These are phyloP conservation scores for Acrocephalus arundinaceus DNA, from an alignment of 2,113 vertebrate genomes.

Conservation along the genomic window DNA sequence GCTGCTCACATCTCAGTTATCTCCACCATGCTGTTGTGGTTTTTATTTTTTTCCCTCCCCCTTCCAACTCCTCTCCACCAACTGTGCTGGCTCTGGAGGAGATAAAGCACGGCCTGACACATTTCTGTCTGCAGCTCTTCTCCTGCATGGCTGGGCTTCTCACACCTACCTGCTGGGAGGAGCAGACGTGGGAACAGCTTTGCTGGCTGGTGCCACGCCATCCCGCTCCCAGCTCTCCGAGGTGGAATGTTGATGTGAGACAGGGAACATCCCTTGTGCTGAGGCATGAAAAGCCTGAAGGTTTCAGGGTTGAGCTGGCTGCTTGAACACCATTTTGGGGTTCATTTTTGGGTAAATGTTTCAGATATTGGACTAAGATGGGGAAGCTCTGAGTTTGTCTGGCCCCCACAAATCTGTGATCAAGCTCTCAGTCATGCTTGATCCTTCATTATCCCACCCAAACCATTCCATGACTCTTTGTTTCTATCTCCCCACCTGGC, in stretches of 20 bases:
- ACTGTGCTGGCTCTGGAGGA: background rate
- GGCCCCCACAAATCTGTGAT: background rate
- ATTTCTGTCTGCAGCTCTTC: background rate
- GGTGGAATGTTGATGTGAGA: background rate
- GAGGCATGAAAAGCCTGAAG: background rate
- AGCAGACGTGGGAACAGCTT: background rate
- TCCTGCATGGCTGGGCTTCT: background rate
- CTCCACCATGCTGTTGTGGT: fast-evolving
- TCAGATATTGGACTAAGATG: fast-evolving
- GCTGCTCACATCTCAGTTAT: background rate
- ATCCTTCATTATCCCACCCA: background rate
- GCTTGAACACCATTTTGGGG: background rate
- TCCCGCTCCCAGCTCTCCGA: fast-evolving
- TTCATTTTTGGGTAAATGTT: background rate
- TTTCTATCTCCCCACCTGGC: background rate
- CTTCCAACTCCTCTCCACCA: background rate
- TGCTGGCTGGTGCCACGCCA: background rate
- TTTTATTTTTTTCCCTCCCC: too few relatives aligned
- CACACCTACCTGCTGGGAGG: background rate
- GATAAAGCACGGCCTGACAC: constrained; percentile 16
- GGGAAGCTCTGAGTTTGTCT: background rate
- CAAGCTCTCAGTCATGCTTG: fast-evolving
- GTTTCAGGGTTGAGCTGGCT: background rate
- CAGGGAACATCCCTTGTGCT: background rate
- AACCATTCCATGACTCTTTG: background rate